Percentiles rank a stretch among this genome's conserved stretches.
phyloP scores from a whole-genome alignment of 1,140 invertebrate genomes.

The Diorhabda elongata region DNA sequence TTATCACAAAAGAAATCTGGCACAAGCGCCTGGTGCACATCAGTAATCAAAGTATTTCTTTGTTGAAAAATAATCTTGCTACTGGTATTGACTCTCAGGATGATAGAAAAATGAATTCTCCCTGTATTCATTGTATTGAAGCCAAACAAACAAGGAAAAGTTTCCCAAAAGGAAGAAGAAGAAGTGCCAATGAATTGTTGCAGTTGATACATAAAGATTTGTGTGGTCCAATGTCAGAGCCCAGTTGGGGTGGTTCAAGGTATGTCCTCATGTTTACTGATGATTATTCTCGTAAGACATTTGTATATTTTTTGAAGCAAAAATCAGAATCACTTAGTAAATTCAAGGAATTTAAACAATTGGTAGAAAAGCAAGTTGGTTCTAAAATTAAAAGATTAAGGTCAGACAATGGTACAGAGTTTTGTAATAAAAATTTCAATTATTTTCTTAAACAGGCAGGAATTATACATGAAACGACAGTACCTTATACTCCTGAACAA shows the following conservation, averaged over 20 bases:
- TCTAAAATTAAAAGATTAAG: slow-evolving; percentile 15
- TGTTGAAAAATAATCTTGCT: slow-evolving; percentile 22
- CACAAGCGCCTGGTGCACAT: slow-evolving; percentile 38
- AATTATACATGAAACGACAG: not conserved
- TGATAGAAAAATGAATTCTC: slow-evolving; percentile 14
- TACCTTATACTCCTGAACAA: not conserved
- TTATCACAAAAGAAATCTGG: slow-evolving; percentile 25
- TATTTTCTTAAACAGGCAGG: too few relatives aligned
- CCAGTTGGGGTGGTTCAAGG: slow-evolving; percentile 13
- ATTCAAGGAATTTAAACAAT: slow-evolving; percentile 22
- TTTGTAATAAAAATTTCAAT: too few relatives aligned
- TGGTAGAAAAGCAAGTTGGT: slow-evolving; percentile 21
- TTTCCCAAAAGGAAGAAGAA: slow-evolving; percentile 26
- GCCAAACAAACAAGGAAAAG: slow-evolving; percentile 38
- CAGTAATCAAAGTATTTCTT: slow-evolving; percentile 26
- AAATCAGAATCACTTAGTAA: slow-evolving; percentile 16
- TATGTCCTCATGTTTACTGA: slow-evolving; percentile 29
- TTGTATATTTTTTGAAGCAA: slow-evolving; percentile 23
- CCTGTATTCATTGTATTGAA: slow-evolving; percentile 38
- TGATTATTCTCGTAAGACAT: slow-evolving; percentile 19
- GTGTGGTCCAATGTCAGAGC: slow-evolving; percentile 22
- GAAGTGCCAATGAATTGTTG: slow-evolving; percentile 28
- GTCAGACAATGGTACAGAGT: slow-evolving; percentile 22
- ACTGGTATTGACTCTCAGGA: not conserved
- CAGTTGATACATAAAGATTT: slow-evolving; percentile 36